phyloP scores from a whole-genome alignment of 2,888 invertebrate species.

The Erebia epiphron region DNA sequence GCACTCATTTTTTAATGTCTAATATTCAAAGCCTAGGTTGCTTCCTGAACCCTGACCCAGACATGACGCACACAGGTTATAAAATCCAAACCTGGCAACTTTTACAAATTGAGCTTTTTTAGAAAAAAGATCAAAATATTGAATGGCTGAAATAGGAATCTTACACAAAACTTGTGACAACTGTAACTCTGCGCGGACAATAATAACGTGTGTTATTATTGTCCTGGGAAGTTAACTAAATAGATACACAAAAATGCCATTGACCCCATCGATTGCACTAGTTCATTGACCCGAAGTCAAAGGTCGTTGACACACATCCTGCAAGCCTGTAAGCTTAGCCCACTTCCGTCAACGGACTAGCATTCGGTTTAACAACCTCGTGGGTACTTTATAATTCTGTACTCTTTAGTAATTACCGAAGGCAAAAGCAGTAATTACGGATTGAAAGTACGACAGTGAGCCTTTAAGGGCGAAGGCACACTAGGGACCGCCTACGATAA shows the following conservation, averaged over 20 bases:
- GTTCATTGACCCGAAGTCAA: slow-evolving; percentile 48
- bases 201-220: too few relatives aligned
- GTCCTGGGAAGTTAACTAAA: slow-evolving; percentile 17
- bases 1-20: too few relatives aligned
- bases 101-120: too few relatives aligned
- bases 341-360: slow-evolving; percentile 54
- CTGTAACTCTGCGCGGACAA: too few relatives aligned
- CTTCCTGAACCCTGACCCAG: too few relatives aligned
- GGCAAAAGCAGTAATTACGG: slow-evolving; percentile 1
- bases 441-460: neutral
- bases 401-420: neutral
- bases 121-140: too few relatives aligned
- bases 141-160: too few relatives aligned
- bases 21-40: too few relatives aligned
- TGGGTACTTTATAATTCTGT: slow-evolving; percentile 40
- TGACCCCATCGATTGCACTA: slow-evolving; percentile 23
- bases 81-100: too few relatives aligned
- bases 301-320: slow-evolving; percentile 65
- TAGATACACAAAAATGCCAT: slow-evolving; percentile 25
- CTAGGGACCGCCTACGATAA: too few relatives aligned
- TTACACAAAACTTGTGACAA: too few relatives aligned
- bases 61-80: too few relatives aligned
- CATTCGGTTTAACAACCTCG: slow-evolving; percentile 52
- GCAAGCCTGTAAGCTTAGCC: slow-evolving; percentile 60
- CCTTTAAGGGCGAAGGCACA: neutral